Conservation (phyloP, 1,140 invertebrate species). For the Argopecten irradians region DNA sequence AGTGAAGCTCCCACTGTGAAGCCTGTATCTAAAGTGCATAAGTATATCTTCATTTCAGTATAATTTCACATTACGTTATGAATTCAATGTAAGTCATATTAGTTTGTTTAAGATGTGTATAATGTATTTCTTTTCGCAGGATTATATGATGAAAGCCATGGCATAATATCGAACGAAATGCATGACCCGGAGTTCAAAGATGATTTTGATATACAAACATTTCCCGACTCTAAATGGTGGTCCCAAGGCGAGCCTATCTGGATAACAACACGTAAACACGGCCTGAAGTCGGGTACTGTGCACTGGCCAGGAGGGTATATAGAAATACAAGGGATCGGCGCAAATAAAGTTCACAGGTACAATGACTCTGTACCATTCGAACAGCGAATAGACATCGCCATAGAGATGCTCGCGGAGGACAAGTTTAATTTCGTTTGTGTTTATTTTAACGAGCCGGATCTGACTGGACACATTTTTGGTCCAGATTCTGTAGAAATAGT, state of each 20-base stretch:
- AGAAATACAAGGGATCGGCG: slow-evolving; percentile 53
- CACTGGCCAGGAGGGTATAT: slow-evolving; percentile 69
- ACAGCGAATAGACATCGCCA: slow-evolving; percentile 80
- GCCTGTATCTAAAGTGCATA: too few species aligned
- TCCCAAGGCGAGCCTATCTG: slow-evolving; percentile 74
- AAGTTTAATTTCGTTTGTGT: slow-evolving; percentile 81
- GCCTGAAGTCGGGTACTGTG: slow-evolving; percentile 52
- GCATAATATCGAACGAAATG: slow-evolving; percentile 82
- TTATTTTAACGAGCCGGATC: slow-evolving; percentile 87
- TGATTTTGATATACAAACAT: slow-evolving; percentile 72
- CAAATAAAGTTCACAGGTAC: slow-evolving; percentile 62
- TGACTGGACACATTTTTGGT: slow-evolving; percentile 68
- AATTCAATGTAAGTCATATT: too few species aligned
- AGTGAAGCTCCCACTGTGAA: too few species aligned
- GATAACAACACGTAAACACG: slow-evolving; percentile 66
- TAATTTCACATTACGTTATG: too few species aligned
- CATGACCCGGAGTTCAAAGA: slow-evolving; percentile 81
- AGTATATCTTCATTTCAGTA: too few species aligned
- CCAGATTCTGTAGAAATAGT: slow-evolving; percentile 44
- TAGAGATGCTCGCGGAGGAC: slow-evolving; percentile 83
- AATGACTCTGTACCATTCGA: slow-evolving; percentile 79
- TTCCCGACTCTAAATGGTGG: slow-evolving; percentile 71
- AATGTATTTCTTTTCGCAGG: slow-evolving; percentile 52
- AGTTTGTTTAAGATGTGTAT: too few species aligned
- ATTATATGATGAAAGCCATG: slow-evolving; percentile 85